These are phyloP conservation scores for Bombus waltoni DNA, from an alignment of 1,140 invertebrate genomes.

Conservation along the genomic window DNA sequence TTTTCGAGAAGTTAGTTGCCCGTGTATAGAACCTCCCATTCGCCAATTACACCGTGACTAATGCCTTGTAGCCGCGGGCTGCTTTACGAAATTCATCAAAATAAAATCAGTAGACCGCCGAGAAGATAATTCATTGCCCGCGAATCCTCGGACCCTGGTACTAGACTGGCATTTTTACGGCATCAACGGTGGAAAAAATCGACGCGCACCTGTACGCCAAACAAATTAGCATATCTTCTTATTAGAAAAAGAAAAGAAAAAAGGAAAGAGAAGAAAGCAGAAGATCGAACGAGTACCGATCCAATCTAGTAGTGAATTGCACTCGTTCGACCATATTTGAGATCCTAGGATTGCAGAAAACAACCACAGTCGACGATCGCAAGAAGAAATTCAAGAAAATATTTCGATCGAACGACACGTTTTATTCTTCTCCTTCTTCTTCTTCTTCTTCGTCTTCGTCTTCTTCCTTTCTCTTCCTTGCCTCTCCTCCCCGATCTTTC, in stretches of 20 bases:
- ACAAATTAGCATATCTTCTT: conserved; percentile 20
- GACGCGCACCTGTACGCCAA: conserved; percentile 28
- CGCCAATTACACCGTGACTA: conserved; percentile 79
- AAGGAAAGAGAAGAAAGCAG: no score
- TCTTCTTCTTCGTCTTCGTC: no score
- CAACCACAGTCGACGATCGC: not conserved
- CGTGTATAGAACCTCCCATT: conserved; percentile 50
- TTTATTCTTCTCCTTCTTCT: no score
- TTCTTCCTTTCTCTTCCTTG: no score
- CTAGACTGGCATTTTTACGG: conserved; percentile 54
- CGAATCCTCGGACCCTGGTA: conserved; percentile 12
- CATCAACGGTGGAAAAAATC: conserved; percentile 47
- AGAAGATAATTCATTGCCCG: conserved; percentile 69
- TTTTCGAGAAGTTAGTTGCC: conserved; percentile 26
- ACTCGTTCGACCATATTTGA: conserved; percentile 8
- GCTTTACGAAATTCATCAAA: conserved; percentile 79
- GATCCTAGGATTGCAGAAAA: not conserved
- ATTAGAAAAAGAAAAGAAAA: not conserved
- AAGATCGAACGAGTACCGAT: not conserved
- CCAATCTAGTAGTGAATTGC: no score
- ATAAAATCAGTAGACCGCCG: conserved; percentile 73
- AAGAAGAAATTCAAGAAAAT: not conserved
- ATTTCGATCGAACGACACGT: not conserved
- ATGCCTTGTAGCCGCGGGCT: conserved; percentile 74
- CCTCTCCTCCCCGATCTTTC: not conserved